Evolutionary conservation across 2,797 vertebrate species (phyloP).

Genomic region (Mergus octosetaceus): DNA sequence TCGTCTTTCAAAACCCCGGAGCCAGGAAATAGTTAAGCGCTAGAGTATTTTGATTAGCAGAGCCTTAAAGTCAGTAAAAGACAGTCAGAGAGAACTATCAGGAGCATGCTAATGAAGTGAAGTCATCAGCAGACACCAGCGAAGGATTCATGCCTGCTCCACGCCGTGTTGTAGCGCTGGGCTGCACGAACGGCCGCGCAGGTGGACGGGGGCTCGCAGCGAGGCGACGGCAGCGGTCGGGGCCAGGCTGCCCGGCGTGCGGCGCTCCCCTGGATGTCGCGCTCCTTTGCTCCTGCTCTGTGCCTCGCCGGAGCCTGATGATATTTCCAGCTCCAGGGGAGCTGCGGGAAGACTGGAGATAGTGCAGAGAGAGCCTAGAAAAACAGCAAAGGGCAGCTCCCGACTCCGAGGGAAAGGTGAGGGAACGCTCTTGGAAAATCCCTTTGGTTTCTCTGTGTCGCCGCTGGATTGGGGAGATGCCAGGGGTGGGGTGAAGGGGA

Average conservation of each 20-base stretch:
- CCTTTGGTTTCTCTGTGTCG: neutral
- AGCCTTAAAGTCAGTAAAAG: conserved; percentile 71
- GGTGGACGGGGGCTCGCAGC: conserved; percentile 46
- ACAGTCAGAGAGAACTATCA: conserved; percentile 69
- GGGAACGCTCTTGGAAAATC: conserved; percentile 42
- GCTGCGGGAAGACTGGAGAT: conserved; percentile 47
- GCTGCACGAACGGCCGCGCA: conserved; percentile 36
- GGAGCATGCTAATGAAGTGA: conserved; percentile 77
- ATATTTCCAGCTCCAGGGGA: conserved; percentile 44
- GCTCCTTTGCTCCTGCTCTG: conserved; percentile 36
- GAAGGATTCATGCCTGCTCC: conserved; percentile 60
- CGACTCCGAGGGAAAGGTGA: conserved; percentile 49
- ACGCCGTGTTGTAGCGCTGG: conserved; percentile 16
- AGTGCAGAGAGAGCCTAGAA: neutral
- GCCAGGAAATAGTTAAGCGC: conserved; percentile 71
- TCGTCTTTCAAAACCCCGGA: neutral
- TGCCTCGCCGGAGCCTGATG: conserved; percentile 41
- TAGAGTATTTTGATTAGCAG: conserved; percentile 73
- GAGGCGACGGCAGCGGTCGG: neutral
- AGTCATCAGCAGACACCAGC: conserved; percentile 71
- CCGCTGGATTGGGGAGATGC: neutral
- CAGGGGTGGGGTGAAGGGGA: neutral
- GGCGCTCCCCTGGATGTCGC: neutral
- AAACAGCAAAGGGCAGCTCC: conserved; percentile 28
- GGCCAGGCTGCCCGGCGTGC: neutral